Evolutionary conservation across 2,797 vertebrate genomes (phyloP), one percentile per base, ranked within the genome.

Genomic region (Lophius americanus): DNA sequence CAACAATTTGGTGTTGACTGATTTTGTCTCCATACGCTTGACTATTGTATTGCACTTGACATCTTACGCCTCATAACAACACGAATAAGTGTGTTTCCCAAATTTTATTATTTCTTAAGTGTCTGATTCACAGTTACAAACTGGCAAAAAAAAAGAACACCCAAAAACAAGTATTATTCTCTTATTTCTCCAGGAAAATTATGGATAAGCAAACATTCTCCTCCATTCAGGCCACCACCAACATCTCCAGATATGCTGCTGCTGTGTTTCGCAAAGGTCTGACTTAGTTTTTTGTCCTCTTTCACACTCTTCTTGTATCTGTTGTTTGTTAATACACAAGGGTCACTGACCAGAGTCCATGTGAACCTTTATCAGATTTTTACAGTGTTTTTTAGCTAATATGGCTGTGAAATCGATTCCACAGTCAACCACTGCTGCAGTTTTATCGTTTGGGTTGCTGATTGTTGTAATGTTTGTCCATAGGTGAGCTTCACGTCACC

Each of bases 121-220:
- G 4, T 33, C 10, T 38, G 37, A 38, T 38, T 23, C 33, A 42
- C 49, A 52, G 50, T 12, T 58, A 8, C 12, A 36, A 41, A 36
- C 10, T 35, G 3, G 23, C 33, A 44, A 9, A 9, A 41, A 41
- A 41, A 41, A 41, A 4, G 39, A 41, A 6, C 39, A 41, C 9
- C 39, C 4, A 4, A 38, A 38, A 38, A 4, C 62, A 10, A 73
- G 35, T 9, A 0, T 44, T 60, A 3, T 4, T 59, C 4, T 65
- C 51, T 23, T 41, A 23, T 69, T 38, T 80, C 11, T 70, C 0
- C 72, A 99, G 98, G 83, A 99, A 99, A 89, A 89, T 98, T 87
- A 99, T 99, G 98, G 98, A 99, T 89, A 98, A 97, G 64, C 98
- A 99, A 79, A 94, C 92, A 0, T 99, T 99, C 83, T 94, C 95